Evolutionary conservation across 2,797 vertebrate genomes (phyloP), one percentile per base, ranked within the genome.

Genomic region (Fratercula arctica): DNA sequence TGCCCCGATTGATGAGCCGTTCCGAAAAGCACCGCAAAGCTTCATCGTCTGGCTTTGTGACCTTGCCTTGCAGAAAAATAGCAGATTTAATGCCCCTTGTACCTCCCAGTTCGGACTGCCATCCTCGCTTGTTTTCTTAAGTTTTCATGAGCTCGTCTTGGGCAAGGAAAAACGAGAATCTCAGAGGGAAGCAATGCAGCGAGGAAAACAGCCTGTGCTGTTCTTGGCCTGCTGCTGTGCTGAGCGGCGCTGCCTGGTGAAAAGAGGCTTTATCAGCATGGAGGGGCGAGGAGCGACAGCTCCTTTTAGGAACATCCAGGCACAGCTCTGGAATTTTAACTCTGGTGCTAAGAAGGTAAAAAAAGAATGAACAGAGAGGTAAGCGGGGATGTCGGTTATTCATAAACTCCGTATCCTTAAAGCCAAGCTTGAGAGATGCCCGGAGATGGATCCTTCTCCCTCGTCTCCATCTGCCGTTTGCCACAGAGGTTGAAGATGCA

Each of bases 131-230:
- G 60, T 94, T 97, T 91, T 57, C 68, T 72, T 77, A 77, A 92
- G 85, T 63, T 94, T 89, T 77, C 41, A 21, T 5, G 53, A 89
- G 89, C 37, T 69, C 77, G 93, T 56, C 63, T 31, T 9, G 69
- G 68, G 82, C 79, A 18, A 28, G 79, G 79, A 46, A 74, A 43
- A n/a, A 5, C 17, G 5, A 8, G 11, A 39, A 14, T 39, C 79
- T 89, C 56, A 14, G 77, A 23, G 4, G 7, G 0, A 31, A 92
- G 94, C 84, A 11, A 11, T 39, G 90, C 69, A 37, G 90, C 28
- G 57, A 68, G 92, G 81, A 85, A 95, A 92, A 91, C 87, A 94
- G 85, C 12, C 68, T 6, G 57, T 95, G 96, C 94, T 95, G 94
- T 78, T 96, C 57, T 90, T 94, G 96, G 95, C 85, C 68, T 53